phyloP scores from a whole-genome alignment of 1,140 invertebrate genomes.

The Hyposmocoma kahamanoa region DNA sequence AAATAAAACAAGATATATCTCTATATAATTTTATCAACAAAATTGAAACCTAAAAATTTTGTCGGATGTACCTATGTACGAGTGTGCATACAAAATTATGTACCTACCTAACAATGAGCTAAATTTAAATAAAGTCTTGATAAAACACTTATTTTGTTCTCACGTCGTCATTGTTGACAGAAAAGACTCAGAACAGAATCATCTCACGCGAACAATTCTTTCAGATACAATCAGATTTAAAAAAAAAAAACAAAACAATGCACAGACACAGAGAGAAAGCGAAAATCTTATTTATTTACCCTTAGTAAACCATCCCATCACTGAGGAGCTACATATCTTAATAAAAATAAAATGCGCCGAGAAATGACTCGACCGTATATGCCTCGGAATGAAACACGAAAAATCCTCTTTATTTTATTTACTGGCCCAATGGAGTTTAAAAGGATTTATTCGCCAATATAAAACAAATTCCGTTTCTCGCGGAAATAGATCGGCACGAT shows the following conservation, averaged over 20 bases:
- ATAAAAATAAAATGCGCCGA: conserved; percentile 43
- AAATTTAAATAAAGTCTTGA: no score
- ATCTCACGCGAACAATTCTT: no score
- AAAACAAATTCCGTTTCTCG: conserved; percentile 30
- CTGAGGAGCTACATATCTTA: conserved; percentile 43
- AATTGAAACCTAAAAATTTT: no score
- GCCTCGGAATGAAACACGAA: conserved; percentile 43
- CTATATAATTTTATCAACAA: no score
- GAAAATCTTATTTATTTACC: conserved; percentile 19
- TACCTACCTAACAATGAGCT: no score
- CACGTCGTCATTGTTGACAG: no score
- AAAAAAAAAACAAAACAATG: conserved; percentile 12
- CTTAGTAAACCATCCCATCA: conserved; percentile 25
- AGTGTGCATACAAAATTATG: no score
- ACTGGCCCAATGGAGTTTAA: conserved; percentile 47
- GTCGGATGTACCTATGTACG: no score
- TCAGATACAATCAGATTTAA: conserved; percentile 13
- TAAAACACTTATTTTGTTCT: no score
- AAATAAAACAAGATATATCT: no score
- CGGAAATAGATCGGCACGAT: no score
- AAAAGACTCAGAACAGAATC: no score
- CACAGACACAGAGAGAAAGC: conserved; percentile 7
- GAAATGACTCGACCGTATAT: conserved; percentile 25
- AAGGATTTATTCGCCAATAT: conserved; percentile 57
- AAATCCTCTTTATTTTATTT: conserved; percentile 56